Percentiles rank a stretch among this genome's conserved stretches.
These are phyloP conservation scores for Musca vetustissima DNA, from an alignment of 1,140 invertebrate species.

Conservation along the genomic window DNA sequence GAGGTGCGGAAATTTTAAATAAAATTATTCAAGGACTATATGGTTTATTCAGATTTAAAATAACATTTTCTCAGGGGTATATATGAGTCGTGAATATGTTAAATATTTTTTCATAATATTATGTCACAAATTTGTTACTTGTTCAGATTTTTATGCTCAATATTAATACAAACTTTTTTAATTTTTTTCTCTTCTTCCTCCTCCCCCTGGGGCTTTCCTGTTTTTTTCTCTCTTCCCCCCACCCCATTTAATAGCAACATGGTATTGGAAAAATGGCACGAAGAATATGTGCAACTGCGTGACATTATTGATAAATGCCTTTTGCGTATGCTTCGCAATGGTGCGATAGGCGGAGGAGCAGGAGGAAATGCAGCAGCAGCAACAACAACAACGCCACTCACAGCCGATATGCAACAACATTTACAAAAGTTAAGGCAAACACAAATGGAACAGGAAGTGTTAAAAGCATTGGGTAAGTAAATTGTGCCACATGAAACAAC, in stretches of 20 bases:
- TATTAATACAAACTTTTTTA: no score
- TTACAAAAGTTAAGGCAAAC: conserved; percentile 45
- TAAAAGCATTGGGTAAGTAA: conserved; percentile 46
- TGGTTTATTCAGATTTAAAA: no score
- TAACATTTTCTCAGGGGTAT: no score
- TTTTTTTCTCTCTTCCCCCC: neutral
- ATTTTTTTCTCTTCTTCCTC: neutral
- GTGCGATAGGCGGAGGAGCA: neutral
- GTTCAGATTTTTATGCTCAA: no score
- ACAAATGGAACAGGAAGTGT: conserved; percentile 50
- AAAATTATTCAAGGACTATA: no score
- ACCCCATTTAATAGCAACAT: conserved; percentile 36
- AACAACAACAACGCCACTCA: conserved; percentile 4
- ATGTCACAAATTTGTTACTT: no score
- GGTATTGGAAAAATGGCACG: conserved; percentile 40
- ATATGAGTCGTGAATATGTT: no score
- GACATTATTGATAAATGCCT: conserved; percentile 35
- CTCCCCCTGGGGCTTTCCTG: neutral
- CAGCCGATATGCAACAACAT: conserved; percentile 32
- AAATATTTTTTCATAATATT: no score
- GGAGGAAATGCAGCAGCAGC: no score
- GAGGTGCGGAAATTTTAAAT: no score
- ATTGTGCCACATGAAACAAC: no score
- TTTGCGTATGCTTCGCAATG: conserved; percentile 30
- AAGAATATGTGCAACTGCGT: conserved; percentile 38